Evolutionary conservation across 2,888 invertebrate genomes (phyloP).

Genomic region (Apamea anceps): DNA sequence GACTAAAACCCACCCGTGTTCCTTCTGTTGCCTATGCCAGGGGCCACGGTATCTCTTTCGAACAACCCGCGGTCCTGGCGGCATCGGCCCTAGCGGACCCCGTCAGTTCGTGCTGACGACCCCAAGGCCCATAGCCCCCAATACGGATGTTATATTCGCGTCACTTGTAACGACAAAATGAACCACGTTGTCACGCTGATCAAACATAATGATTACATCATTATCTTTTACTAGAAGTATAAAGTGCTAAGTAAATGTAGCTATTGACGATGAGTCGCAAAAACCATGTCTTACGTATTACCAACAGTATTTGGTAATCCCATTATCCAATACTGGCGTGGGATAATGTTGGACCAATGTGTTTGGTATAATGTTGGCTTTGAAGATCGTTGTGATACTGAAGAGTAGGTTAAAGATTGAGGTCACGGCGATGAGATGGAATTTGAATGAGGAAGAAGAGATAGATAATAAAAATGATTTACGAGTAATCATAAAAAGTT

Average conservation of each 20-base stretch:
- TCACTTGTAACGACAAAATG: not conserved
- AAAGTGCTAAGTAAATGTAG: conserved; percentile 18
- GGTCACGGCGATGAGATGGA: not conserved
- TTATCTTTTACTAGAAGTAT: conserved; percentile 2
- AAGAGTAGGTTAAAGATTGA: not conserved
- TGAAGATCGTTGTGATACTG: not conserved
- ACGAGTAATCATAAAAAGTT: not conserved
- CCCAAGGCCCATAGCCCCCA: too few species aligned
- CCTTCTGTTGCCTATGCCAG: too few species aligned
- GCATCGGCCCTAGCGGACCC: too few species aligned
- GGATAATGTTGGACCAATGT: conserved; percentile 44
- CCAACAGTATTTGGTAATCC: conserved; percentile 38
- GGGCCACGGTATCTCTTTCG: too few species aligned
- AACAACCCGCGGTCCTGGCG: too few species aligned
- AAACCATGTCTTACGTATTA: conserved; percentile 41
- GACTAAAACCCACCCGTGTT: too few species aligned
- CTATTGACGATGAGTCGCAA: conserved; percentile 17
- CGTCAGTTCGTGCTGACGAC: too few species aligned
- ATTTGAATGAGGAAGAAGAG: not conserved
- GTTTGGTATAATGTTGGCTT: conserved; percentile 22
- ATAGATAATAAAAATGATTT: not conserved
- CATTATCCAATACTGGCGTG: conserved; percentile 50
- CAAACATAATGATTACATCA: not conserved
- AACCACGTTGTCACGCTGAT: not conserved
- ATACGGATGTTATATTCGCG: too few species aligned